A percentile compares a stretch with the other conserved stretches of the same genome.
These are phyloP conservation scores for Podotricha telesiphe DNA, from an alignment of 2,888 invertebrate genomes.

Conservation along the genomic window DNA sequence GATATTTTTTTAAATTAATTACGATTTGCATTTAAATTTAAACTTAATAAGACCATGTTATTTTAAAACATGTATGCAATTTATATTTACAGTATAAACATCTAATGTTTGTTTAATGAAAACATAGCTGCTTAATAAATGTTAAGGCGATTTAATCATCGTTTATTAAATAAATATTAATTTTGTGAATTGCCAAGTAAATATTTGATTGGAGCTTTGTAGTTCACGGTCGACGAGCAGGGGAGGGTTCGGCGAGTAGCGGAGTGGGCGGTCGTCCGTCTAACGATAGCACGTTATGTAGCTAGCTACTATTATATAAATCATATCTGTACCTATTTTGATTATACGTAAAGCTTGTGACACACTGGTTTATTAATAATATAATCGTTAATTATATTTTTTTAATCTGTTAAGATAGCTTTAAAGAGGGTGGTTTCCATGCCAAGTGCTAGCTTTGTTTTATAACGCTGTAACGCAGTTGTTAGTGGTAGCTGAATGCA, in stretches of 20 bases:
- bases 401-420: not conserved
- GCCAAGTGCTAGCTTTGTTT: too few species aligned
- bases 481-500: too few species aligned
- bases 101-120: constrained; percentile 43
- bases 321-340: constrained; percentile 6
- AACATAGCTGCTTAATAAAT: constrained; percentile 49
- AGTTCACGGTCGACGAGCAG: constrained; percentile 61
- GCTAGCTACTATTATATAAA: constrained; percentile 8
- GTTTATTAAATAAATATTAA: constrained; percentile 69
- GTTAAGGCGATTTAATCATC: constrained; percentile 54
- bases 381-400: not conserved
- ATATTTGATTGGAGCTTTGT: constrained; percentile 60
- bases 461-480: too few species aligned
- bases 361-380: not conserved
- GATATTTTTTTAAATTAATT: not conserved
- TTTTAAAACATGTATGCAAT: constrained; percentile 13
- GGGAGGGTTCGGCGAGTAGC: constrained; percentile 51
- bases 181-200: constrained; percentile 67
- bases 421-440: too few species aligned
- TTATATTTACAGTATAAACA: constrained; percentile 20
- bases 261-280: constrained; percentile 38
- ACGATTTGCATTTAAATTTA: not conserved
- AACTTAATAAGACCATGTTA: not conserved
- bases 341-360: constrained; percentile 4
- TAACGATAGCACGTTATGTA: constrained; percentile 21